A percentile compares a stretch with the other conserved stretches of the same genome.
phyloP scores from a whole-genome alignment of 2,888 invertebrate species.

The Arctia plantaginis region DNA sequence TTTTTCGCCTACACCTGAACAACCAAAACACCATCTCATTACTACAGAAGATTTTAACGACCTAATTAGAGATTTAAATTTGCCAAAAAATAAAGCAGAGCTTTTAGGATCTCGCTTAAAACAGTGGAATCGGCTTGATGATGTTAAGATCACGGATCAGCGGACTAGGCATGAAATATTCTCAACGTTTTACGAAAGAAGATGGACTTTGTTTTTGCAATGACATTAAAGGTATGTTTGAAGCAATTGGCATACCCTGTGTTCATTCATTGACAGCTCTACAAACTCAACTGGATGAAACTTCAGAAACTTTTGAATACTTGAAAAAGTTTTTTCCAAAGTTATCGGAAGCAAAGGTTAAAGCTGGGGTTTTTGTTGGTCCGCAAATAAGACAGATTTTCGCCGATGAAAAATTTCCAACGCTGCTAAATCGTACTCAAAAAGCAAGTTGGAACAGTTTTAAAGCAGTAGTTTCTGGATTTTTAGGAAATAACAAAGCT shows the following conservation, averaged over 20 bases:
- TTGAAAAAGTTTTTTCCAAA: constrained; percentile 35
- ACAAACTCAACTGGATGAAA: constrained; percentile 21
- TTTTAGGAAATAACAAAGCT: constrained; percentile 35
- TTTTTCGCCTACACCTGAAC: too few relatives aligned
- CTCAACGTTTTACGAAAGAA: constrained; percentile 13
- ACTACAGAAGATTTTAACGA: too few relatives aligned
- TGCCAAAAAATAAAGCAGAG: too few relatives aligned
- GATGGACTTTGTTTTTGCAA: constrained; percentile 17
- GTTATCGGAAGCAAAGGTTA: constrained; percentile 23
- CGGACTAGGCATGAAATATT: constrained; percentile 5
- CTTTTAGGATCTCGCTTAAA: not conserved
- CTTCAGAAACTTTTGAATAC: constrained; percentile 35
- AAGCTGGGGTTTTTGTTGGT: constrained; percentile 40
- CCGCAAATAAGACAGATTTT: constrained; percentile 19
- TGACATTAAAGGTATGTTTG: constrained; percentile 37
- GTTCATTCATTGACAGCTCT: constrained; percentile 44
- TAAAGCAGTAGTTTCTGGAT: constrained; percentile 38
- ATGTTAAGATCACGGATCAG: constrained; percentile 9
- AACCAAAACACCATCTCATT: too few relatives aligned
- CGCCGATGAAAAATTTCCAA: not conserved
- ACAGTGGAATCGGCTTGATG: not conserved
- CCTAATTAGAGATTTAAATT: constrained; percentile 36
- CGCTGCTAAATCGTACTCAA: constrained; percentile 19
- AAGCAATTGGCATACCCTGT: constrained; percentile 39
- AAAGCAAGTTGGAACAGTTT: constrained; percentile 26